These are phyloP conservation scores for Aegypius monachus DNA, from an alignment of 2,113 vertebrate species.

Conservation along the genomic window DNA sequence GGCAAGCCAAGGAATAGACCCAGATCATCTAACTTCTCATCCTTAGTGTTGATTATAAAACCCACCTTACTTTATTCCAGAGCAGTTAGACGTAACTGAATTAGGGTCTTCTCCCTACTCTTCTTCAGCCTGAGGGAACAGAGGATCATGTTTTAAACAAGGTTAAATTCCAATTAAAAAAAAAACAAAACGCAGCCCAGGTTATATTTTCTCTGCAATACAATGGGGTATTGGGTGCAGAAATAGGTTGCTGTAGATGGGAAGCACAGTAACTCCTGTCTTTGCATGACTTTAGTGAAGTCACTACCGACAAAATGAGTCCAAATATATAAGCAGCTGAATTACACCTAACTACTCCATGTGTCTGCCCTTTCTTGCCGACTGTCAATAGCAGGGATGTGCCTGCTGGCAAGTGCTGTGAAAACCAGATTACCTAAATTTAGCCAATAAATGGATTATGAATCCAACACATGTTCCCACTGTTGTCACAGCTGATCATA, in stretches of 20 bases:
- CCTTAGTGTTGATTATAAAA: not conserved
- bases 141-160: not conserved
- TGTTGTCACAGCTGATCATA: constrained; percentile 41
- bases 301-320: not conserved
- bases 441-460: constrained; percentile 61
- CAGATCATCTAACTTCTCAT: not conserved
- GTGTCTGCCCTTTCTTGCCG: not conserved
- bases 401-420: constrained; percentile 37
- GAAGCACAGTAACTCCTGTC: not conserved
- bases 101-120: not conserved
- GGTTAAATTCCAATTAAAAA: not conserved
- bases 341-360: not conserved
- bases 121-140: not conserved
- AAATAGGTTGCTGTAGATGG: not conserved
- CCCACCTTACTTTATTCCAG: not conserved
- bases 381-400: not conserved
- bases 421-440: constrained; percentile 59
- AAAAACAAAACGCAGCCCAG: not conserved
- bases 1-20: not conserved
- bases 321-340: not conserved
- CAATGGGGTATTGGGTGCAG: not conserved
- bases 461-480: constrained; percentile 25
- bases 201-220: not conserved
- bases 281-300: not conserved
- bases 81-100: not conserved